Base-by-base conservation (phyloP, 1,140 invertebrate genomes). In the Drosophila repletoides region DNA sequence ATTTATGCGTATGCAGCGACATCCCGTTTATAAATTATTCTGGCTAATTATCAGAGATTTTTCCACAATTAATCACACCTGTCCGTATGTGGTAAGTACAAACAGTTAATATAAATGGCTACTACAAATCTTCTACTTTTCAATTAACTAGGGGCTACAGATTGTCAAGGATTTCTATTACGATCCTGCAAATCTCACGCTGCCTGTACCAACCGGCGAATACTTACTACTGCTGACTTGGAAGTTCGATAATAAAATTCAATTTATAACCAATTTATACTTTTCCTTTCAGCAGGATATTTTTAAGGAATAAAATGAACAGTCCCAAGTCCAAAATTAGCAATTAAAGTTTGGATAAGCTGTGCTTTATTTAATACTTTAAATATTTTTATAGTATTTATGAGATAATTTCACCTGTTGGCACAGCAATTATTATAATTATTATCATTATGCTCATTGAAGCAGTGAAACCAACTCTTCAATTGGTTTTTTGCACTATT, bases 61-160 rank as follows among this genome's bases (percentile, higher is more conserved):
- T 24, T 31, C 63, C 0, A 56, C 56, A 3, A 10, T 74, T 0
- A 74, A 74, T 38, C 69, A 72, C 12, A 49, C 55, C 4, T 74
- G 69, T 19, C 69, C 72, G 0, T 73, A 46, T 53, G 26, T 15
- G 31, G 72, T 63, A 31, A 33, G 67, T 59, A 33, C 14, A n/a
- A n/a, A n/a, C n/a, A 3, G 3, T 28, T 22, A 2, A 6, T 5
- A 28, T 2, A 14, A 5, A 2, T 12, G 4, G 1, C 4, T n/a
- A 40, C 14, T 7, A 7, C 1, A 3, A 1, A 34, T 33, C 0
- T n/a, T 29, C 0, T 19, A 0, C 2, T 17, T 36, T 59, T 7
- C 2, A 26, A 14, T 17, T 14, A n/a, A n/a, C n/a, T 19, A 59
- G 55, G 55, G 55, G 2, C 10, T 2, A 9, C 28, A 46, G 5